Percentiles rank a stretch among this genome's conserved stretches.
Conservation (phyloP, 2,113 vertebrate species). For the Prunella fulvescens region DNA sequence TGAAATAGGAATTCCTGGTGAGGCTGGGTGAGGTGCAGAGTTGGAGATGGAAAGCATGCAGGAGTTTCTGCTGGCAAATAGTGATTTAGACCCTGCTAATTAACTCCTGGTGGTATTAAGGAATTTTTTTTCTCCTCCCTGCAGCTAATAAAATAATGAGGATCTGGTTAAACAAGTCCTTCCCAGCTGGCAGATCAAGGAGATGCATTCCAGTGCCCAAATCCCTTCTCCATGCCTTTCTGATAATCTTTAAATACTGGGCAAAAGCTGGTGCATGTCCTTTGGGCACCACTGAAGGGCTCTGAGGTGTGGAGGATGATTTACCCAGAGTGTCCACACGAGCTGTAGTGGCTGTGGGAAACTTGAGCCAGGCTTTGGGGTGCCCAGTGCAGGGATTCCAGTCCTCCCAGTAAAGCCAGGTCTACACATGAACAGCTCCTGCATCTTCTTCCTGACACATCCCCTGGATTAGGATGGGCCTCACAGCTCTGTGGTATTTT, state of each 20-base stretch:
- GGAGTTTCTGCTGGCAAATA: not conserved
- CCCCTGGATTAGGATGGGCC: no score
- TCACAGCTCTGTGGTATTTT: not conserved
- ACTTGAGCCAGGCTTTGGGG: not conserved
- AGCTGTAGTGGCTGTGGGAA: not conserved
- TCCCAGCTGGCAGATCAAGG: not conserved
- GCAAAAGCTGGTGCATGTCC: not conserved
- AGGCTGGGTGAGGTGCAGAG: not conserved
- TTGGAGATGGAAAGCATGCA: not conserved
- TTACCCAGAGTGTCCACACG: not conserved
- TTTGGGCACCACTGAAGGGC: not conserved
- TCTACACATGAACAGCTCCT: fast-evolving
- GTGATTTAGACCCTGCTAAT: not conserved
- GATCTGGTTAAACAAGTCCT: not conserved
- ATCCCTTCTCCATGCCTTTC: not conserved
- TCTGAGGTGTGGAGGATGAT: not conserved
- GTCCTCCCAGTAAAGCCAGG: not conserved
- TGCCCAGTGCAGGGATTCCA: not conserved
- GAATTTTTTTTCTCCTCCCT: not conserved
- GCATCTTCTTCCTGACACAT: not conserved
- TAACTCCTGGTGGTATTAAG: not conserved
- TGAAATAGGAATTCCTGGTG: not conserved
- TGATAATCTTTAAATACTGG: not conserved
- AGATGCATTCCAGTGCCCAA: not conserved
- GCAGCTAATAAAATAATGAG: not conserved